phyloP scores from a whole-genome alignment of 1,140 invertebrate genomes.

The Globodera rostochiensis region DNA sequence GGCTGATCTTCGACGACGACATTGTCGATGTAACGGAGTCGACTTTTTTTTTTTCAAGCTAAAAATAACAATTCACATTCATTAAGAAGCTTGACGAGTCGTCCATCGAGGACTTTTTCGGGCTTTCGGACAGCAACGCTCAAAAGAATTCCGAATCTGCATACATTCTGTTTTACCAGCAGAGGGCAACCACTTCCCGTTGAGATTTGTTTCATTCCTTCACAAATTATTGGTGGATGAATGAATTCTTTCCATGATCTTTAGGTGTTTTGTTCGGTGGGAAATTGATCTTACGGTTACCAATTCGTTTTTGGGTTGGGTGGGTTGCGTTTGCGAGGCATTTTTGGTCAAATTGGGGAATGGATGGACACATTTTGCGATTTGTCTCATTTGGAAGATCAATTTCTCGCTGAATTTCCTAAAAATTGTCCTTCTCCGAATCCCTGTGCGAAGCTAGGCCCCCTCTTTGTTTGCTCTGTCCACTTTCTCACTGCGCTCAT shows the following conservation, averaged over 20 bases:
- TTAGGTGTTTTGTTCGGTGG: background rate
- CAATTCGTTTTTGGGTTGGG: background rate
- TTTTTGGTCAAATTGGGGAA: too few relatives aligned
- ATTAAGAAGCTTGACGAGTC: constrained; percentile 94
- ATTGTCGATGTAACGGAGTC: constrained; percentile 89
- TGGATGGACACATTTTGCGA: too few relatives aligned
- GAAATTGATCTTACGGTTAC: background rate
- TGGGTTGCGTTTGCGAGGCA: too few relatives aligned
- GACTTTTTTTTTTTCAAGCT: background rate
- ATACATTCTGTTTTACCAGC: constrained; percentile 98
- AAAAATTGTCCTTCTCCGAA: background rate
- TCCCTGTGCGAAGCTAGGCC: too few relatives aligned
- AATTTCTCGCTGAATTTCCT: background rate
- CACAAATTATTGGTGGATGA: background rate
- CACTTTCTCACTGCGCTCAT: too few relatives aligned
- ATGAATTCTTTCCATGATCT: constrained; percentile 13
- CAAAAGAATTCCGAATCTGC: constrained; percentile 98
- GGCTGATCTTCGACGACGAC: constrained; percentile 99
- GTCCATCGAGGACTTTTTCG: constrained; percentile 98
- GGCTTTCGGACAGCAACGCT: constrained; percentile 74
- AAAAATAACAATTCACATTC: background rate
- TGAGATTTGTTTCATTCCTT: background rate
- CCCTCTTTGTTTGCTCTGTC: background rate
- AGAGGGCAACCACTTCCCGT: background rate
- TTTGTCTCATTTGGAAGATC: background rate